These are phyloP conservation scores for Dinoponera quadriceps DNA, from an alignment of 1,140 invertebrate genomes.

Conservation along the genomic window DNA sequence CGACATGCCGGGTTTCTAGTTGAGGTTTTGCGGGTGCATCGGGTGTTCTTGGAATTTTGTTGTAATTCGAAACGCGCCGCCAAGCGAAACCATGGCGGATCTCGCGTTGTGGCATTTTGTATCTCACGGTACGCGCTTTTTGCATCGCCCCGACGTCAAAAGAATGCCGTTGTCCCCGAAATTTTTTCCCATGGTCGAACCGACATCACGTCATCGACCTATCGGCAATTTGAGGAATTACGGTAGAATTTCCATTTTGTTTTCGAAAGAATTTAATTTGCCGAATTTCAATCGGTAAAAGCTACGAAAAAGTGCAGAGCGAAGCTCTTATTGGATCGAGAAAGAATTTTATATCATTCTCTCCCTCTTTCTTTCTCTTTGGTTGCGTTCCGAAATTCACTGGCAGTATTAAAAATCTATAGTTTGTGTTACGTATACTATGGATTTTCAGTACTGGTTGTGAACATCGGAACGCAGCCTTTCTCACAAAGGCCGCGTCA, in stretches of 20 bases:
- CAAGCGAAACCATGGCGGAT: neutral
- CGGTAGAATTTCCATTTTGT: no score
- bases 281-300: no score
- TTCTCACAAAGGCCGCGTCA: slow-evolving; percentile 7
- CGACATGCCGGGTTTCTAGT: slow-evolving; percentile 10
- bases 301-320: no score
- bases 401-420: no score
- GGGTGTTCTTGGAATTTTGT: slow-evolving; percentile 36
- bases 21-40: slow-evolving; percentile 34
- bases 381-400: no score
- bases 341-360: no score
- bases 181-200: neutral
- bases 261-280: no score
- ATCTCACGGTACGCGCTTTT: neutral
- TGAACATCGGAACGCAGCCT: no score
- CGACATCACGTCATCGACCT: neutral
- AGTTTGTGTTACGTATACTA: no score
- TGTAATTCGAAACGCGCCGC: slow-evolving; percentile 30
- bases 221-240: neutral
- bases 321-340: no score
- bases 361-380: neutral
- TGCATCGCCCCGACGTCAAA: neutral
- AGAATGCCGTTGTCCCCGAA: neutral
- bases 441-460: no score
- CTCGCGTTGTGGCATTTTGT: slow-evolving; percentile 1